Evolutionary conservation across 2,888 invertebrate genomes (phyloP), one percentile per base, ranked within the genome.

Genomic region (Anoplius nigerrimus): DNA sequence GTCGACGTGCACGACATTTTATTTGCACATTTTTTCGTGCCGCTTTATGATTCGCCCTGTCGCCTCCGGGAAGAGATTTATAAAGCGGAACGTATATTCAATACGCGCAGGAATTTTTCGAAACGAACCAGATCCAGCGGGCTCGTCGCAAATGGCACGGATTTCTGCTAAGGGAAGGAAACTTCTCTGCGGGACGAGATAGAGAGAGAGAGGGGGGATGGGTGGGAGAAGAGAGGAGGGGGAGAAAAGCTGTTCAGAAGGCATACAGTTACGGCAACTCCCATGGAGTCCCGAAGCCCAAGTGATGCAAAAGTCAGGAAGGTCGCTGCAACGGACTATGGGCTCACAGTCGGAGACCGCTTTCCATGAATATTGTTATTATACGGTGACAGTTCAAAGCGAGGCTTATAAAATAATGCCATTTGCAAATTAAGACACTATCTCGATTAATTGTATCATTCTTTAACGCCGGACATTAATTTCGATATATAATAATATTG

Each of bases 301-400:
- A 21, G 21, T 22, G 52, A 52, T 52, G 52, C 22, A 52, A 52
- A 52, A 52, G 52, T 52, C 48, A 16, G 21, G 22, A 16, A 22
- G 22, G 5, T 4, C 4, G 16, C 20, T 51, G 51, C 16, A 45
- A 5, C 45, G 45, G 16, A n/a, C 45, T 48, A 48, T 48, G 16
- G 11, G 11, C 4, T 34, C 1, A 13, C 34, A 34, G 8, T 13
- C 11, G 34, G 34, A 34, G 34, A 11, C 11, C 34, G 34, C 4
- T 6, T 6, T 34, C 8, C 11, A 11, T 11, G 34, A 34, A 34
- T 34, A 34, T 34, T 34, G 11, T 3, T 34, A 34, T 34, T n/a
- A 8, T 34, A 1, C 8, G 34, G 11, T 6, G 11, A 6, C 24
- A 6, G 24, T 24, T 24, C 6, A 24, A 24, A 24, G 24, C 24